Base-by-base conservation (phyloP, 1,140 invertebrate species). In the Acromyrmex echinatior region DNA sequence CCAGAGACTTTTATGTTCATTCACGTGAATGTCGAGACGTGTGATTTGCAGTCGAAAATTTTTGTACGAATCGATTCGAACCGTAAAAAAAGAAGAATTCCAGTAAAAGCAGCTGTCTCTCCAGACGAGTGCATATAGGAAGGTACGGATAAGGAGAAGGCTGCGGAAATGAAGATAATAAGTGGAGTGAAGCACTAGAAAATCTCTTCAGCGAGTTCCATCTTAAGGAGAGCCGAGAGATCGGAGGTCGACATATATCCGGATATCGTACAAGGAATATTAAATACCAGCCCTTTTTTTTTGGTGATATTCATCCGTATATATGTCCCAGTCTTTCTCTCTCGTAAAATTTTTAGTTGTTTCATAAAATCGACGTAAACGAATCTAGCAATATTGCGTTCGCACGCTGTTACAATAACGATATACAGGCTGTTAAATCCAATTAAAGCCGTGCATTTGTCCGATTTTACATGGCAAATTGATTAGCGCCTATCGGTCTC, bases 101-200 rank as follows among this genome's bases (percentile, higher is more conserved):
- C 25, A 18, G 45, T 49, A 76, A 84, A 28, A 76, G 39, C 56
- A 39, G 5, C 16, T 45, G 16, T 39, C 18, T 39, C 31, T 66
- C 12, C 39, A 66, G 80, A 51, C 80, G 35, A 82, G 21, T 82
- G 70, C 70, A 74, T 84, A 84, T 84, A 58, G 28, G 39, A 74
- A 63, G 51, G 70, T 21, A 84, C 25, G 70, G 35, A 84, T 76
- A 76, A 74, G 70, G 25, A 84, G n/a, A 53, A 84, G 45, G 7
- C 68, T 31, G 56, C 39, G 80, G 80, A 84, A 84, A 84, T 84
- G 80, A 84, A 84, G 80, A 84, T 84, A 84, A 84, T 76, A 84
- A 76, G 80, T 62, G 6, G 68, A 84, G 70, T 35, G 70, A 84
- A 74, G 56, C 39, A 51, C 80, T 63, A 51, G 73, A 51, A 84